A percentile compares a stretch with the other conserved stretches of the same genome.
Conservation (phyloP, 2,113 vertebrate species). For the Chionodraco myersi region DNA sequence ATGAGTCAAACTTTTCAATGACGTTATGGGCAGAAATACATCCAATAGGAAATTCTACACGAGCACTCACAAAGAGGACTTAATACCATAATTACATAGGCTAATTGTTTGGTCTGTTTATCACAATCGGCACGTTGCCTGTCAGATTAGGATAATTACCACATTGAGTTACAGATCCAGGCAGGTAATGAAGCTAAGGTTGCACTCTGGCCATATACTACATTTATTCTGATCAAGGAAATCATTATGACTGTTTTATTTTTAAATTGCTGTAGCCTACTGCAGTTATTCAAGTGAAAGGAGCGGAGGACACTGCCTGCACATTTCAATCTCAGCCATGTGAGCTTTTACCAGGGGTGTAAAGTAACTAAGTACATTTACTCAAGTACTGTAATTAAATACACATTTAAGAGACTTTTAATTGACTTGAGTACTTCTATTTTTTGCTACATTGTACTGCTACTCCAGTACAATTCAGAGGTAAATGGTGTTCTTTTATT, state of each 20-base stretch:
- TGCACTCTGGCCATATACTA: background rate
- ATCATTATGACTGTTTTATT: background rate
- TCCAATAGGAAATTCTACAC: conserved; percentile 42
- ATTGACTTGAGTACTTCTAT: too few species aligned
- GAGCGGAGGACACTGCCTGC: too few species aligned
- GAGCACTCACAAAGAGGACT: conserved; percentile 38
- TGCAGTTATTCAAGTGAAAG: background rate
- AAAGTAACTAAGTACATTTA: too few species aligned
- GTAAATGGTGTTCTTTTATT: too few species aligned
- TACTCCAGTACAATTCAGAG: too few species aligned
- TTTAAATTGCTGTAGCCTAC: too few species aligned
- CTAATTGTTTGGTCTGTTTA: conserved; percentile 29
- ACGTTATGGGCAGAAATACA: conserved; percentile 48
- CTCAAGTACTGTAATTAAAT: too few species aligned
- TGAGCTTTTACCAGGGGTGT: background rate
- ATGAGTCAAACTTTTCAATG: conserved; percentile 58
- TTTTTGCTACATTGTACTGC: too few species aligned
- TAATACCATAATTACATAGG: conserved; percentile 48
- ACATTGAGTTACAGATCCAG: conserved; percentile 21
- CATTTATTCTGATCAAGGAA: background rate
- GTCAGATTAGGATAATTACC: conserved; percentile 41
- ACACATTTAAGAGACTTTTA: too few species aligned
- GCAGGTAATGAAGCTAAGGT: background rate
- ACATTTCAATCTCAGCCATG: background rate
- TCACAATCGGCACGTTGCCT: background rate